These are phyloP conservation scores for Anguilla japonica DNA, from an alignment of 2,113 vertebrate species.

Conservation along the genomic window DNA sequence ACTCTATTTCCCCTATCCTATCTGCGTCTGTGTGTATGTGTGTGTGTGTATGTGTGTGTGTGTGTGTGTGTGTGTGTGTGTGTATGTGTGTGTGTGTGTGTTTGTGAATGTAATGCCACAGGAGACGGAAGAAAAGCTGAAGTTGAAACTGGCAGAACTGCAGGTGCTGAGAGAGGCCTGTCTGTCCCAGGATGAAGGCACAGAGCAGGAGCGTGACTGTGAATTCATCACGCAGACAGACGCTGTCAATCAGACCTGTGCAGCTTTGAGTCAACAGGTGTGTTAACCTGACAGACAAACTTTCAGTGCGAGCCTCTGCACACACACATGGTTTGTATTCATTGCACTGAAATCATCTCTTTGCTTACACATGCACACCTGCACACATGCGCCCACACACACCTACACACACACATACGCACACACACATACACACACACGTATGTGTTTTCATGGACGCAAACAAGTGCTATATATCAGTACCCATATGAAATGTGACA, in stretches of 20 bases:
- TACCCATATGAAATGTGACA: not conserved
- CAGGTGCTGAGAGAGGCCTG: constrained; percentile 63
- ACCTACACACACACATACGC: too few species aligned
- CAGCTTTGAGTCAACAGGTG: constrained; percentile 70
- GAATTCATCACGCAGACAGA: constrained; percentile 41
- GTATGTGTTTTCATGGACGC: not conserved
- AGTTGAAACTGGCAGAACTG: constrained; percentile 64
- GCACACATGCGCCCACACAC: not conserved
- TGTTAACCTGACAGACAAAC: not conserved
- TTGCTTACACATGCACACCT: not conserved
- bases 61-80: not conserved
- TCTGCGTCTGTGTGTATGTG: not conserved
- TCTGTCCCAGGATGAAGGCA: constrained; percentile 26
- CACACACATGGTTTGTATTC: not conserved
- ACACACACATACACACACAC: not conserved
- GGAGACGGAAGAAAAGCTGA: constrained; percentile 75
- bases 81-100: not conserved
- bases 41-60: not conserved
- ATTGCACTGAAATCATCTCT: not conserved
- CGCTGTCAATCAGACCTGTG: constrained; percentile 55
- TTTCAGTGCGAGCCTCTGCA: not conserved
- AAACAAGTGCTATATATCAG: not conserved
- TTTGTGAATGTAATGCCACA: constrained; percentile 44
- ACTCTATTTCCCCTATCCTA: too few species aligned
- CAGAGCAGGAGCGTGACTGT: constrained; percentile 2